These are phyloP conservation scores for Rhinogobius similis DNA, from an alignment of 2,113 vertebrate genomes.

Conservation along the genomic window DNA sequence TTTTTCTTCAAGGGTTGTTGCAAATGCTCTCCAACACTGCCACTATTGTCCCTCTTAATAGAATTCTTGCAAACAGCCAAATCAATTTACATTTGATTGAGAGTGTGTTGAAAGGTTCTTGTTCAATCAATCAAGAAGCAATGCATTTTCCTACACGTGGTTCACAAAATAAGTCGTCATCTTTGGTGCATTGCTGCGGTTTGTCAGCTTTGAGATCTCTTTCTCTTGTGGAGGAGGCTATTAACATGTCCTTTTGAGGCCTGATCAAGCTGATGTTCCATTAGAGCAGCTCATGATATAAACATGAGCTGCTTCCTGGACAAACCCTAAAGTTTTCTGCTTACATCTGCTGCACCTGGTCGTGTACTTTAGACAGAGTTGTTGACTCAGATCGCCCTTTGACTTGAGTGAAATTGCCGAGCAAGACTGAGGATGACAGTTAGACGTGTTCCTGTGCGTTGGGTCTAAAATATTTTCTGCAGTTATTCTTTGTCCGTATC, in stretches of 20 bases:
- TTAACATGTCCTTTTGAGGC: neutral
- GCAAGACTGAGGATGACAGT: neutral
- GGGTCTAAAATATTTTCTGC: no score
- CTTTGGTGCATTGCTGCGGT: neutral
- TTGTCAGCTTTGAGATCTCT: neutral
- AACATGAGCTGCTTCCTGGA: neutral
- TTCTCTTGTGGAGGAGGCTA: slow-evolving; percentile 3
- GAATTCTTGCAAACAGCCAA: no score
- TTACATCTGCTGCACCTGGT: neutral
- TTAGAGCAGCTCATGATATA: slow-evolving; percentile 8
- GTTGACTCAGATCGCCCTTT: neutral
- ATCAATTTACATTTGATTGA: no score
- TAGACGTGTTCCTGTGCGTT: neutral
- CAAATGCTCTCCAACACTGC: no score
- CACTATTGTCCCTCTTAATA: no score
- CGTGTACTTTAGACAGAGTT: neutral
- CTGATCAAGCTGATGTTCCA: slow-evolving; percentile 12
- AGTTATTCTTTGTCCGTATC: no score
- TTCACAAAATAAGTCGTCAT: neutral
- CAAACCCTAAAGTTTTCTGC: slow-evolving; percentile 6
- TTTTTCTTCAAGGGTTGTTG: no score
- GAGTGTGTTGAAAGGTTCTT: no score
- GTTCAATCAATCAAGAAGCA: neutral
- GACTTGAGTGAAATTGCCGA: neutral
- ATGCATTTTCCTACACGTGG: neutral